These are phyloP conservation scores for Sebastes steindachneri DNA, from an alignment of 2,797 vertebrate species.

Conservation along the genomic window DNA sequence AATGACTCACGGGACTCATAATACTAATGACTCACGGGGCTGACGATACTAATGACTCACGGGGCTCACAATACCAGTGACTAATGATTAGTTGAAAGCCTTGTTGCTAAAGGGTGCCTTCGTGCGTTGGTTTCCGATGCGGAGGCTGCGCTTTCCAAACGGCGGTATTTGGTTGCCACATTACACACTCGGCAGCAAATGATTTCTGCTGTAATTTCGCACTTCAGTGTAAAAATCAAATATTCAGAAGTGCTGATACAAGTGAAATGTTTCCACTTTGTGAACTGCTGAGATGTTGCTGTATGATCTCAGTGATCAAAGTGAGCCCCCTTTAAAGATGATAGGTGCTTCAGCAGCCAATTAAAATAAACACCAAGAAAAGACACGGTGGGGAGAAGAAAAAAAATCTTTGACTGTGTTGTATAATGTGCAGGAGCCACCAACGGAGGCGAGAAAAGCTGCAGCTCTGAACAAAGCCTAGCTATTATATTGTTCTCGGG, in stretches of 20 bases:
- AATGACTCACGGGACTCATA: too few relatives aligned
- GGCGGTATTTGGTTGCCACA: too few relatives aligned
- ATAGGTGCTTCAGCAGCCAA: not conserved
- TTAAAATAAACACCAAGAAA: not conserved
- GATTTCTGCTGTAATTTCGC: not conserved
- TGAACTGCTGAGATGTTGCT: not conserved
- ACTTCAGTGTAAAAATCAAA: not conserved
- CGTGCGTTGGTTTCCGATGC: too few relatives aligned
- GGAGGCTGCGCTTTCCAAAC: too few relatives aligned
- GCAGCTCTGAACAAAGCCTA: slow-evolving; percentile 14
- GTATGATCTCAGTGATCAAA: not conserved
- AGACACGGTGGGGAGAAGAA: not conserved
- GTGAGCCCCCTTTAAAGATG: not conserved
- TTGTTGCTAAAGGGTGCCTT: too few relatives aligned
- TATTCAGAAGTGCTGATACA: not conserved
- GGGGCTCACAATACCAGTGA: too few relatives aligned
- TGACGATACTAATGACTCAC: too few relatives aligned
- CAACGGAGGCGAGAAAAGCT: not conserved
- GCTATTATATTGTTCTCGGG: slow-evolving; percentile 42
- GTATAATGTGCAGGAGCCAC: not conserved
- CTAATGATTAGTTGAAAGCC: too few relatives aligned
- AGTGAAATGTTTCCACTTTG: not conserved
- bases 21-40: too few relatives aligned
- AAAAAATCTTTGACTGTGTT: slow-evolving; percentile 4
- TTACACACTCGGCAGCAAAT: too few relatives aligned